Conservation (phyloP, 2,113 vertebrate genomes). For the Rhipidura dahli region DNA sequence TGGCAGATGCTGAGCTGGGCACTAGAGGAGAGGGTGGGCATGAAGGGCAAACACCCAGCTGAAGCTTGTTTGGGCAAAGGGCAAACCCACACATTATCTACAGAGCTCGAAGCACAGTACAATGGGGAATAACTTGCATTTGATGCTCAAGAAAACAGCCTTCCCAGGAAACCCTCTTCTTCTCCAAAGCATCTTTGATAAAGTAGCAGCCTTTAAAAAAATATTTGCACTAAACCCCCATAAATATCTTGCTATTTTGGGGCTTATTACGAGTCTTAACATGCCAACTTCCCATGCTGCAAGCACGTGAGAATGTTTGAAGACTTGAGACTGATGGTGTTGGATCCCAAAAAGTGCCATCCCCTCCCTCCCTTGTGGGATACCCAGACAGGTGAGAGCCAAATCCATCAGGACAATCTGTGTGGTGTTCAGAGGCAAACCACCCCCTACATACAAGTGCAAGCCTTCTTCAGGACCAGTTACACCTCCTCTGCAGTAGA, state of each 20-base stretch:
- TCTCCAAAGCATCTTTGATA: background rate
- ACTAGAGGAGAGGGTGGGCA: background rate
- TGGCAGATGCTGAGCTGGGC: background rate
- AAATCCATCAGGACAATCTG: background rate
- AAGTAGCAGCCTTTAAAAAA: background rate
- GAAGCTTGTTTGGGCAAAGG: background rate
- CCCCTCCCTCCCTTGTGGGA: background rate
- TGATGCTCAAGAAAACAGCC: background rate
- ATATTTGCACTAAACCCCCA: background rate
- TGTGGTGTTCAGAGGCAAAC: background rate
- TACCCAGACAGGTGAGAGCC: background rate
- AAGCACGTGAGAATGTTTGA: background rate
- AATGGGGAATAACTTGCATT: background rate
- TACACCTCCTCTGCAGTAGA: background rate
- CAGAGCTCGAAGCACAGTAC: background rate
- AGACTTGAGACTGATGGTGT: background rate
- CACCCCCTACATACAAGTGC: background rate
- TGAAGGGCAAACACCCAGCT: background rate
- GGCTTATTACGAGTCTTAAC: background rate
- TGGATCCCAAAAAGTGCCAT: background rate
- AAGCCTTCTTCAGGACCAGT: background rate
- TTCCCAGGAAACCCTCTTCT: background rate
- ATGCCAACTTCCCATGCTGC: background rate
- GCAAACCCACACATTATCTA: background rate
- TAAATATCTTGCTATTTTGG: background rate